A percentile compares a stretch with the other conserved stretches of the same genome.
Evolutionary conservation across 2,797 vertebrate genomes (phyloP).

Genomic region (Myotis daubentonii): DNA sequence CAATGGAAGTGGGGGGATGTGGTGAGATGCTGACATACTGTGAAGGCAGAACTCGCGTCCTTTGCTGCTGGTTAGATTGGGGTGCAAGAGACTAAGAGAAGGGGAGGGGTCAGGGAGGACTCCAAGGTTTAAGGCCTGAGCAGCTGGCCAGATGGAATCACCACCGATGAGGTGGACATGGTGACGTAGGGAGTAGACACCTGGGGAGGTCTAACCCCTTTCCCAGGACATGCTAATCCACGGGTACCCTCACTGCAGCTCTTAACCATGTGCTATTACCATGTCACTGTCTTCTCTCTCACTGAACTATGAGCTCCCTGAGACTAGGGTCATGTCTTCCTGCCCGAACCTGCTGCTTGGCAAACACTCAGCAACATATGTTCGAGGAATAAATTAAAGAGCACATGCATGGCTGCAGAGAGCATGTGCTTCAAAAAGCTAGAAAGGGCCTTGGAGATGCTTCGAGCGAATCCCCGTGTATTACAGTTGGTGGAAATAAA

Average conservation of each 20-base stretch:
- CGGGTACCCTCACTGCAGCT: background rate
- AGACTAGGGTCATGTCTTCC: background rate
- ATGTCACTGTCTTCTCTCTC: background rate
- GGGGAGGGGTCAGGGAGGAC: too few species aligned
- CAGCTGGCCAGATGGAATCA: background rate
- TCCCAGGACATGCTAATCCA: too few species aligned
- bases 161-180: background rate
- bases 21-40: background rate
- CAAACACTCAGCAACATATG: background rate
- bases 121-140: background rate
- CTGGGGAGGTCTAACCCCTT: background rate
- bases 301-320: background rate
- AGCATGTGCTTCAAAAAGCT: background rate
- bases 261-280: background rate
- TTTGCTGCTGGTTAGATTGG: background rate
- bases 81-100: background rate
- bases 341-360: background rate
- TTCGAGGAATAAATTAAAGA: background rate
- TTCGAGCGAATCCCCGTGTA: background rate
- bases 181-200: background rate
- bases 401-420: background rate
- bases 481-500: background rate
- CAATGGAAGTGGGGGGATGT: background rate
- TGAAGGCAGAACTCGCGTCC: background rate
- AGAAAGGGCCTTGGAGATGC: background rate